Evolutionary conservation across 2,113 vertebrate genomes (phyloP), one percentile per base, ranked within the genome.

Genomic region (Clinocottus analis): DNA sequence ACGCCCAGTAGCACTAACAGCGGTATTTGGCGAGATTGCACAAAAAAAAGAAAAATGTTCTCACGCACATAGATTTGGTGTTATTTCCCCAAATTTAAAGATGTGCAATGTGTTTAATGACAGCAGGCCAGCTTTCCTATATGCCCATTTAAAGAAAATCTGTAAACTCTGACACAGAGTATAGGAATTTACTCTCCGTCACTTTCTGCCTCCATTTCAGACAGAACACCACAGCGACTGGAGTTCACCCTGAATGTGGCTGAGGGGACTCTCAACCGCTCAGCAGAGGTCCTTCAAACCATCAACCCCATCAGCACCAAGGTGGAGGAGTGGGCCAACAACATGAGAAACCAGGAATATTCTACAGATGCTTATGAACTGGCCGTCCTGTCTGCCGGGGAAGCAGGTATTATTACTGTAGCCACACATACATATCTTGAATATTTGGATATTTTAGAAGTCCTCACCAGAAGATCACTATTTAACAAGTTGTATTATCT

Each of bases 321-420:
- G 1, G 90, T 97, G 69, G 93, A 94, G 81, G 33, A 90, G 82
- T 99, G 98, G 98, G 94, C 95, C 31, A 92, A 88, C 82, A 98
- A 96, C 72, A 93, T 99, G 84, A 95, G 87, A n/a, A 95, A 93
- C 56, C 94, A 97, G 3, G 92, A 95, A 23, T 96, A 96, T 51
- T 95, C 95, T 53, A 94, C 96, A 25, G 84, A 64, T 1, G 96
- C 94, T 5, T 99, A 96, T 0, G 90, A 97, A 47, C 94, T 87
- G 7, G 95, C 95, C 5, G 92, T 99, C 64, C 56, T 89, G 73
- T 96, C 96, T 31, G 97, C 98, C 11, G 95, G 92, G 7, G 95
- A 96, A 80, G 95, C 97, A 95, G 97, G 98, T 99, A 95, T 9
- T 2, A 13, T 3, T 63, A 47, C 37, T 21, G 13, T 17, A 23